phyloP scores from a whole-genome alignment of 2,797 vertebrate species.

The Rhinogobio ventralis region DNA sequence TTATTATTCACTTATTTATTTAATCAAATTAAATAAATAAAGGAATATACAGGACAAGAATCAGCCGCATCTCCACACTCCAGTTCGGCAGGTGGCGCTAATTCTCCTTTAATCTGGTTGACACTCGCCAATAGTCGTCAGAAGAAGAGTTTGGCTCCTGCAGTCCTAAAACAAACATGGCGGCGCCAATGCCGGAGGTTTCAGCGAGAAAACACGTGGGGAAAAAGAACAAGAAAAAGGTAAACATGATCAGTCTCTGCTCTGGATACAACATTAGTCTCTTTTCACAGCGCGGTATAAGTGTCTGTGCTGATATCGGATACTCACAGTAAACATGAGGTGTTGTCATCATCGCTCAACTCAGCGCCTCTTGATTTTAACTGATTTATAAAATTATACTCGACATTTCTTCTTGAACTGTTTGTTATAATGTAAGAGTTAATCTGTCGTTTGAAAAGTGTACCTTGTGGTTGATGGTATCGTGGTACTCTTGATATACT shows the following conservation, averaged over 20 bases:
- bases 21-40: neutral
- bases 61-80: neutral
- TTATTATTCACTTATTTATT: too few species aligned
- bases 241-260: conserved; percentile 18
- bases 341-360: neutral
- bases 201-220: conserved; percentile 73
- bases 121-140: neutral
- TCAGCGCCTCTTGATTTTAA: neutral
- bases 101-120: neutral
- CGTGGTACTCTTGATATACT: neutral
- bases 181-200: conserved; percentile 52
- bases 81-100: neutral
- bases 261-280: rapidly evolving
- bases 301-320: neutral
- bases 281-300: rapidly evolving
- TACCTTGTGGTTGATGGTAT: neutral
- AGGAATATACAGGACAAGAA: neutral
- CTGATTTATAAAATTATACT: neutral
- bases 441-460: neutral
- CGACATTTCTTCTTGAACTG: neutral
- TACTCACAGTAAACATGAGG: neutral
- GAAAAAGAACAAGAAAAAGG: conserved; percentile 74
- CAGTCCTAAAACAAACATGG: conserved; percentile 75
- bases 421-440: neutral
- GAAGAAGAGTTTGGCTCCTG: neutral